Percentiles rank a stretch among this genome's conserved stretches.
Evolutionary conservation across 2,888 invertebrate species (phyloP).

Genomic region (Schizotus pectinicornis): DNA sequence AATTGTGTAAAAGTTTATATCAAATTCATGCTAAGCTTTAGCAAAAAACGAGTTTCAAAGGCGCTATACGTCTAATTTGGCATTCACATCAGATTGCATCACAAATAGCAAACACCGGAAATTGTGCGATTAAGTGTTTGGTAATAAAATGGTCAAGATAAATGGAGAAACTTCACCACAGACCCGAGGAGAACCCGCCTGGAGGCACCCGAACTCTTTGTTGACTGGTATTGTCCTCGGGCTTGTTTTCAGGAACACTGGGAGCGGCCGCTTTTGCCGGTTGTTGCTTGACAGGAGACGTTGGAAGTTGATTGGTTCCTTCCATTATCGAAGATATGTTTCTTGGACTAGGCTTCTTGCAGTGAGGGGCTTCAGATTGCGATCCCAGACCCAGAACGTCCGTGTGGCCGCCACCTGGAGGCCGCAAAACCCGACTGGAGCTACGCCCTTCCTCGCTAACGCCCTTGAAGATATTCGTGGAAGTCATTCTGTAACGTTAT

Average conservation of each 20-base stretch:
- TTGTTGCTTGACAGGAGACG: not conserved
- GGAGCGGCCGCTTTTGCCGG: not conserved
- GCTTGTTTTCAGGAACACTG: not conserved
- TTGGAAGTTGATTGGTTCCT: slow-evolving; percentile 38
- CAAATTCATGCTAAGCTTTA: no score
- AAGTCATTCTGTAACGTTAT: slow-evolving; percentile 48
- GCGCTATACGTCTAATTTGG: no score
- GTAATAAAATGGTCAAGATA: no score
- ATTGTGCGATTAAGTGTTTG: no score
- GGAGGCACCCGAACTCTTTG: slow-evolving; percentile 44
- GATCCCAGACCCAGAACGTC: slow-evolving; percentile 53
- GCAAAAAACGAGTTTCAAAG: no score
- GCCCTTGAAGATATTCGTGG: slow-evolving; percentile 51
- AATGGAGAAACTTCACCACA: no score
- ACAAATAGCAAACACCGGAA: no score
- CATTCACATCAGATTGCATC: no score
- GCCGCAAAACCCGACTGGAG: slow-evolving; percentile 59
- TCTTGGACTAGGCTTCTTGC: slow-evolving; percentile 40
- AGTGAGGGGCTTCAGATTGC: slow-evolving; percentile 34
- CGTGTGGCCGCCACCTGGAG: slow-evolving; percentile 60
- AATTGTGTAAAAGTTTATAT: no score
- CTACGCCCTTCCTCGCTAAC: slow-evolving; percentile 40
- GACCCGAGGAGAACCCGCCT: slow-evolving; percentile 47
- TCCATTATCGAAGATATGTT: slow-evolving; percentile 49
- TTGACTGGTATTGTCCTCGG: not conserved